These are phyloP conservation scores for Channallabes apus DNA, from an alignment of 2,797 vertebrate genomes.

Conservation along the genomic window DNA sequence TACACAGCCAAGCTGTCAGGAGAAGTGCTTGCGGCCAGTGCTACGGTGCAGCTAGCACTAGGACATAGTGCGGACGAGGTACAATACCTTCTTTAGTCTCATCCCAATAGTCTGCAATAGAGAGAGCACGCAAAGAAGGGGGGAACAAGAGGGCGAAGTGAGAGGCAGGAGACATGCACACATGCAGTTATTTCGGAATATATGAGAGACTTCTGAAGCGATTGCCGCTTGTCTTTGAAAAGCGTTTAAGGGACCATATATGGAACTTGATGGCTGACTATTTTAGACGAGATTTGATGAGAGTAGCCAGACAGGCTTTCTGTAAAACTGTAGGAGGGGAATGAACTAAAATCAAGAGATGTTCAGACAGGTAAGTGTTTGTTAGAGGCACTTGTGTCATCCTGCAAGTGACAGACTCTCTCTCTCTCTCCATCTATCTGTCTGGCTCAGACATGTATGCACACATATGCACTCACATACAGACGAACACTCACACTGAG, in stretches of 20 bases:
- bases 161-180: conserved; percentile 55
- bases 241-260: conserved; percentile 37
- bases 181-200: conserved; percentile 49
- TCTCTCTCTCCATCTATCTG: background rate
- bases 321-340: conserved; percentile 32
- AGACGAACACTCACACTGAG: conserved; percentile 15
- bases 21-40: conserved; percentile 70
- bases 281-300: conserved; percentile 34
- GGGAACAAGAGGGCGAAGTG: conserved; percentile 62
- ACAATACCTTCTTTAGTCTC: conserved; percentile 83
- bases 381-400: conserved; percentile 45
- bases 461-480: conserved; percentile 34
- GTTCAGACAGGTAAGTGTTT: conserved; percentile 41
- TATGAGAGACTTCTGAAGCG: conserved; percentile 34
- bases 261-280: conserved; percentile 34
- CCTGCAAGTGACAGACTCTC: conserved; percentile 48
- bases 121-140: conserved; percentile 76
- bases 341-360: conserved; percentile 47
- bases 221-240: conserved; percentile 18
- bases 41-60: conserved; percentile 57
- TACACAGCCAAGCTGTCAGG: conserved; percentile 72
- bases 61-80: conserved; percentile 63
- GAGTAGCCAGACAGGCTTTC: conserved; percentile 44
- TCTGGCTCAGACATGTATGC: conserved; percentile 31
- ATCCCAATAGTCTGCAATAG: conserved; percentile 82